Percentiles rank a stretch among this genome's conserved stretches.
Evolutionary conservation across 2,797 vertebrate species (phyloP).

Genomic region (Danio tinwini): DNA sequence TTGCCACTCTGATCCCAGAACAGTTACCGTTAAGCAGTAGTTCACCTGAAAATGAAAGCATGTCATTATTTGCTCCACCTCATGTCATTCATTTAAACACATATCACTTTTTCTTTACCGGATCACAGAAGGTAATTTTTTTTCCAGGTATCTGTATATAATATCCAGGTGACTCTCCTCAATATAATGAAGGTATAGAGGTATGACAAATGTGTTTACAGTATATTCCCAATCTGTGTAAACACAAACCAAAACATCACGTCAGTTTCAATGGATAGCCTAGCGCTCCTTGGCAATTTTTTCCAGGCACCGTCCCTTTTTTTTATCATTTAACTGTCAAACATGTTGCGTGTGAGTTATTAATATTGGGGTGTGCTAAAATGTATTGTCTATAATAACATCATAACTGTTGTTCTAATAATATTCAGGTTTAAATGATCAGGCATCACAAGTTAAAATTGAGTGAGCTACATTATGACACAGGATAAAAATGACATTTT

Average conservation of each 20-base stretch:
- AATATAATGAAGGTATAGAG: background rate
- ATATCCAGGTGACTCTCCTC: conserved; percentile 1
- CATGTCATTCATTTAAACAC: background rate
- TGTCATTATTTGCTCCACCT: conserved; percentile 20
- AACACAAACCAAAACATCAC: background rate
- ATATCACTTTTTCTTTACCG: background rate
- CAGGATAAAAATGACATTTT: too few species aligned
- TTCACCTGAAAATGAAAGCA: background rate
- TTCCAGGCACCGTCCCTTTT: background rate
- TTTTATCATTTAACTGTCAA: background rate
- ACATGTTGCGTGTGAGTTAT: too few species aligned
- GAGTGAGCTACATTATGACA: too few species aligned
- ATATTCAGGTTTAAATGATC: too few species aligned
- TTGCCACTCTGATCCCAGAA: conserved; percentile 21
- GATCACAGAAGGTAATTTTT: background rate
- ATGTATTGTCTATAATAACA: too few species aligned
- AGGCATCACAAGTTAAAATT: too few species aligned
- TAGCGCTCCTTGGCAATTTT: background rate
- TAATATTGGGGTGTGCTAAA: too few species aligned
- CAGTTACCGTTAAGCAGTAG: conserved; percentile 7
- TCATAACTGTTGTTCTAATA: too few species aligned
- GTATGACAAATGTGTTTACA: background rate
- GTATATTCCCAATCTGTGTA: background rate
- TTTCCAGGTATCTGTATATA: too few species aligned
- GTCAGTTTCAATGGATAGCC: too few species aligned